phyloP scores from a whole-genome alignment of 2,113 vertebrate genomes.

The Rynchops niger region DNA sequence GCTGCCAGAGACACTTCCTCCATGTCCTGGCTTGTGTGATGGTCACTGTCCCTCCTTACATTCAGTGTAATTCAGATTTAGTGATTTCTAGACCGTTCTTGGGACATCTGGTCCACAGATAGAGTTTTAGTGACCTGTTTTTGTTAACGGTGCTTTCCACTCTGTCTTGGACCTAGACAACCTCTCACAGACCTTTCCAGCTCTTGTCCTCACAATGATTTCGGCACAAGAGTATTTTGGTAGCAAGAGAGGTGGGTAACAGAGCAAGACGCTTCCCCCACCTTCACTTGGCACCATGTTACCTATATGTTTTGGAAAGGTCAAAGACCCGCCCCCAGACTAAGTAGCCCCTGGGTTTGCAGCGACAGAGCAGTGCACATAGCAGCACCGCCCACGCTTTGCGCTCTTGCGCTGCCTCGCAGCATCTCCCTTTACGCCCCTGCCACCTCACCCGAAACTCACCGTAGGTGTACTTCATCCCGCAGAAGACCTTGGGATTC shows the following conservation, averaged over 20 bases:
- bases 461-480: conserved; percentile 95
- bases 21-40: not conserved
- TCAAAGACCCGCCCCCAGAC: not conserved
- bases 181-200: not conserved
- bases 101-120: not conserved
- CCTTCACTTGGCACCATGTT: not conserved
- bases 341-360: not conserved
- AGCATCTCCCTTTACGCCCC: not conserved
- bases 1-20: not conserved
- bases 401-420: accelerated
- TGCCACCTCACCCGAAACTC: conserved; percentile 56
- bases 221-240: not conserved
- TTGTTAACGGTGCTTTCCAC: not conserved
- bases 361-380: accelerated
- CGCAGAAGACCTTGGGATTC: conserved; percentile 91
- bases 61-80: not conserved
- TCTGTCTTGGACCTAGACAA: not conserved
- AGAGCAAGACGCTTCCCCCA: not conserved
- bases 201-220: not conserved
- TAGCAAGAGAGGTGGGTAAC: not conserved
- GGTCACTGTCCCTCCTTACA: not conserved
- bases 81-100: not conserved
- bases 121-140: not conserved
- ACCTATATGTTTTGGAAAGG: not conserved
- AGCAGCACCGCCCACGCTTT: not conserved